phyloP scores from a whole-genome alignment of 2,888 invertebrate species.

The Rhamphomyia laevipes region DNA sequence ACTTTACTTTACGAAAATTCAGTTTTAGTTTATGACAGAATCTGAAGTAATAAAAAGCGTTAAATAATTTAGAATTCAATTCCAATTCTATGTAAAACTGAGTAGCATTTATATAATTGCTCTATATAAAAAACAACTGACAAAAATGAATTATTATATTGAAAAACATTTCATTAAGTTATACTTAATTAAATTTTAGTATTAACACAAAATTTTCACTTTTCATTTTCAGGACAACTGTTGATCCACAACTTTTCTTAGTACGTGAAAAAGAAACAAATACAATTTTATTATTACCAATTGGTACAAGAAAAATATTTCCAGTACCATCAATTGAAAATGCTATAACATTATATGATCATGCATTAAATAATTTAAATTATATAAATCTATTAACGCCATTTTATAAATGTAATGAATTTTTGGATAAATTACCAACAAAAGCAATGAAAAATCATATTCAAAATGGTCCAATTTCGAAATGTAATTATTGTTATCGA shows the following conservation, averaged over 20 bases:
- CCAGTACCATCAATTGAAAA: conserved; percentile 27
- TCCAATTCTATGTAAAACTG: too few species aligned
- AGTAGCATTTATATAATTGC: too few species aligned
- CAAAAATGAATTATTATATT: too few species aligned
- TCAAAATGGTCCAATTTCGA: conserved; percentile 30
- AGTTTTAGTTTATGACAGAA: too few species aligned
- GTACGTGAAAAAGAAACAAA: conserved; percentile 29
- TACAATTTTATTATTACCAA: conserved; percentile 27
- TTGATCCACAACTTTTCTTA: conserved; percentile 24
- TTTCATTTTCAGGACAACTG: conserved; percentile 9
- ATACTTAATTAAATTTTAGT: too few species aligned
- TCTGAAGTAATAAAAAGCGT: too few species aligned
- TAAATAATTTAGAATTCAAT: too few species aligned
- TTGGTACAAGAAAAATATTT: conserved; percentile 29
- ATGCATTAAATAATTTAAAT: conserved; percentile 28
- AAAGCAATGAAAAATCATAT: conserved; percentile 30
- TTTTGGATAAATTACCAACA: conserved; percentile 26
- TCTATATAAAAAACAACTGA: too few species aligned
- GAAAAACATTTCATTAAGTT: too few species aligned
- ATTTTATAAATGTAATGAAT: conserved; percentile 24
- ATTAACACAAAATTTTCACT: background rate
- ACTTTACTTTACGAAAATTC: too few species aligned
- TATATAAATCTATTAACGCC: conserved; percentile 24
- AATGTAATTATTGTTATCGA: conserved; percentile 31
- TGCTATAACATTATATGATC: conserved; percentile 29